Base-by-base conservation (phyloP, 2,113 vertebrate genomes). In the Epinephelus moara region DNA sequence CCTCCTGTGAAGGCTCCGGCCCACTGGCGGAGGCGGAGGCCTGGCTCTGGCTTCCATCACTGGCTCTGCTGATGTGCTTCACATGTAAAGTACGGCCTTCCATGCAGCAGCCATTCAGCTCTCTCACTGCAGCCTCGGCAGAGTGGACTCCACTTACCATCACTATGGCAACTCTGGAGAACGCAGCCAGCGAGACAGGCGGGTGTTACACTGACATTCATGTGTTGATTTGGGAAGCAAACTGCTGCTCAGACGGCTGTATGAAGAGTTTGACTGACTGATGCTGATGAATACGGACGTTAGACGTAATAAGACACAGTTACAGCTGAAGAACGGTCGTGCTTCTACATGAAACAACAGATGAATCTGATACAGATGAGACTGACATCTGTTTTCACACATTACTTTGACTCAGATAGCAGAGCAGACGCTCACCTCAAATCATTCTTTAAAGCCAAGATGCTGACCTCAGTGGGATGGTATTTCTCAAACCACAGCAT, bases 401-500 rank as follows among this genome's bases (percentile, higher is more conserved):
- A 30, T 30, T 30, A 4, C 30, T 30, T 30, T 30, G 30, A 4
- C 30, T 30, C 30, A 30, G 30, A 30, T 0, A 30, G 30, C 30
- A 73, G 27, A 14, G 30, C 42, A 45, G 23, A 5, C 19, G 3
- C 55, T 94, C 78, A 94, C 93, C 88, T 93, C 15, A 75, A 2
- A 40, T 52, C 40, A 4, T 79, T 82, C 21, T 37, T 78, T 21
- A 86, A 70, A 70, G 49, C 62, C 27, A 57, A 85, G 27, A 95
- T 49, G 27, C 50, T 84, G 25, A 94, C 93, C 37, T 90, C 86
- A 23, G 69, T 87, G 2, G 71, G 50, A 4, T 72, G 37, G 76
- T 93, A 91, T 52, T 88, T 93, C 71, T 93, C 84, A 91, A 94
- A 94, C 85, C 80, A 85, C 47, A 64, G 47, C 85, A 72, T 71